Percentiles rank a stretch among this genome's conserved stretches.
Conservation (phyloP, 2,888 invertebrate genomes). For the Syrista parreyssii region DNA sequence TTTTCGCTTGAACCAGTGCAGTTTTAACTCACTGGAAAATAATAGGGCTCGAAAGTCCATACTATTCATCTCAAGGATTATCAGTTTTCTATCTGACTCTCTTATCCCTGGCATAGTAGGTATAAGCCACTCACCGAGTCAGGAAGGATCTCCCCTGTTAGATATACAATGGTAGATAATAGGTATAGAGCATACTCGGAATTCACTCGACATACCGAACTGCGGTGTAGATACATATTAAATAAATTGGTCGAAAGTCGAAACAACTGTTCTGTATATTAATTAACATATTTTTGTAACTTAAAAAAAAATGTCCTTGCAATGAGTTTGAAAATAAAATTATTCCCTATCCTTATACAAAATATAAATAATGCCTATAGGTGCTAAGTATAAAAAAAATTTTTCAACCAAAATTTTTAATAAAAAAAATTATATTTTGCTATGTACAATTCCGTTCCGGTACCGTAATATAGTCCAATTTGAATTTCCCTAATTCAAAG, state of each 20-base stretch:
- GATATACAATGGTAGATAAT: constrained; percentile 37
- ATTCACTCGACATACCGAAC: background rate
- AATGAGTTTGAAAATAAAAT: too few species aligned
- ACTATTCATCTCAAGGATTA: constrained; percentile 21
- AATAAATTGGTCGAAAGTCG: background rate
- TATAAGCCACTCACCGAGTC: constrained; percentile 10
- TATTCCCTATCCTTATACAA: too few species aligned
- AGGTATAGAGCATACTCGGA: constrained; percentile 1
- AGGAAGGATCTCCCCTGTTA: constrained; percentile 33
- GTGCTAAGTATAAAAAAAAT: too few species aligned
- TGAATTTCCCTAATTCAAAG: background rate
- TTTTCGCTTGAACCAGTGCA: background rate
- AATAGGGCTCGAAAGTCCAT: constrained; percentile 6
- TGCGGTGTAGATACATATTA: background rate
- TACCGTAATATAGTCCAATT: background rate
- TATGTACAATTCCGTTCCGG: background rate
- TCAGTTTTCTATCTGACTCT: constrained; percentile 24
- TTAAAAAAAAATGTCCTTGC: too few species aligned
- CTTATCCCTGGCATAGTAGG: constrained; percentile 10
- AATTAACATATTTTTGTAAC: background rate
- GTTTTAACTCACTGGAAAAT: constrained; percentile 25
- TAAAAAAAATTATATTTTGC: too few species aligned
- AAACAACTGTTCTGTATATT: background rate
- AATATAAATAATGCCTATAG: too few species aligned
- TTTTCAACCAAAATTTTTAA: too few species aligned